phyloP scores from a whole-genome alignment of 2,113 vertebrate genomes.

The Eptesicus fuscus region DNA sequence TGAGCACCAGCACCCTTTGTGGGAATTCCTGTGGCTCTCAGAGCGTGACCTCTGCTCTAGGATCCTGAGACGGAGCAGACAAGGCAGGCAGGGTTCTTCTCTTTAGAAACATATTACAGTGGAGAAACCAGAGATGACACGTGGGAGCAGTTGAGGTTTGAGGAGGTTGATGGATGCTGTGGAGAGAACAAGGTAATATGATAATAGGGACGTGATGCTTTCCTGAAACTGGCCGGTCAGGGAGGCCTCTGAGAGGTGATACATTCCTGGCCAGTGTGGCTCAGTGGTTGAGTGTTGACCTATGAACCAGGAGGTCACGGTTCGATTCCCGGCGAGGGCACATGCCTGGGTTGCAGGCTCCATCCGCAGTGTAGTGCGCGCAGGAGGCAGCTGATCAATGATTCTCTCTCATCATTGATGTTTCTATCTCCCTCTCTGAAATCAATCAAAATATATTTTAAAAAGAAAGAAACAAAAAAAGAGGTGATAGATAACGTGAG shows the following conservation, averaged over 20 bases:
- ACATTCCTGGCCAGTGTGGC: too few species aligned
- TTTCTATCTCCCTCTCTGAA: too few species aligned
- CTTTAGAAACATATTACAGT: neutral
- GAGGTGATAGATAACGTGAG: neutral
- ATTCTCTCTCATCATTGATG: too few species aligned
- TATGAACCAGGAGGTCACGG: too few species aligned
- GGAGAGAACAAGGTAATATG: neutral
- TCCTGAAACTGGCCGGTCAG: neutral
- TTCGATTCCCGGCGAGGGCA: too few species aligned
- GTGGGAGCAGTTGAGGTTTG: neutral
- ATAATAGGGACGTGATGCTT: neutral
- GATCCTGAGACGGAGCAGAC: neutral
- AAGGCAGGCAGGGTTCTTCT: too few species aligned
- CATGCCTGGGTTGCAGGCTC: too few species aligned
- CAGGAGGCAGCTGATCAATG: too few species aligned
- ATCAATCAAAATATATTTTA: too few species aligned
- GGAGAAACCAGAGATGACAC: neutral
- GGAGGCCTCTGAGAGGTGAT: neutral
- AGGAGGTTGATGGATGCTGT: neutral
- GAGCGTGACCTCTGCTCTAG: neutral
- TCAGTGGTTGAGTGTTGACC: too few species aligned
- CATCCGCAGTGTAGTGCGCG: too few species aligned
- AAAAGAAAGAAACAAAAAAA: too few species aligned
- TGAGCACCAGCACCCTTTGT: neutral
- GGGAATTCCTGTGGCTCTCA: neutral